Base-by-base conservation (phyloP, 2,888 invertebrate species). In the Drosophila mercatorum region DNA sequence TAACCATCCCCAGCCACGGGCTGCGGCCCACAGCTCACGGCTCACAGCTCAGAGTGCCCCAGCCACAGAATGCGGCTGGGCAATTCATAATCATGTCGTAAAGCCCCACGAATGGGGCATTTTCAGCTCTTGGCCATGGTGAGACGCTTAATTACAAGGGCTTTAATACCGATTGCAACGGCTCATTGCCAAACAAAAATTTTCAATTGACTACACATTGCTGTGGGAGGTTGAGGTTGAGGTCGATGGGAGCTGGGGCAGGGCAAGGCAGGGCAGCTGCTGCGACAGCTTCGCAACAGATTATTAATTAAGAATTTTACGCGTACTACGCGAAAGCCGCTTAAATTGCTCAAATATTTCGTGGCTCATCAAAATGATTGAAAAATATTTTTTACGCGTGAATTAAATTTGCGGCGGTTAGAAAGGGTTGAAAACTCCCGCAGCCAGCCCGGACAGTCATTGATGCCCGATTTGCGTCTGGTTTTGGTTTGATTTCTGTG, bases 221-320 rank as follows among this genome's bases (percentile, higher is more conserved):
- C 34, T 7, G 8, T 34, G 40, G 34, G 28, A 28, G 22, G 47
- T 26, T 4, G 34, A 26, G 43, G 3, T 14, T 3, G 6, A 22
- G 22, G 11, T 34, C 36, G 56, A 5, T 10, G 1, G 17, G 8
- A 36, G 8, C 22, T 5, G 36, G 31, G 11, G 46, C 46, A 22
- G 38, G 53, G 38, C 31, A 5, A 6, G 1, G 31, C 5, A 5
- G 31, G 31, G 34, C 53, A 53, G 38, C 40, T 40, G 53, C 43
- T 43, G 82, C 67, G 56, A 68, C 77, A 67, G 84, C 78, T 84
- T 79, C 78, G 91, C 88, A 80, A 80, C 91, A 91, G 90, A 91
- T 91, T 91, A 91, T 91, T 91, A 91, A 91, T 91, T 91, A 91
- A 86, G 90, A 91, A 90, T 90, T 84, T 91, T 89, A 85, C 78